phyloP scores from a whole-genome alignment of 2,888 invertebrate species.

The Arge pagana region DNA sequence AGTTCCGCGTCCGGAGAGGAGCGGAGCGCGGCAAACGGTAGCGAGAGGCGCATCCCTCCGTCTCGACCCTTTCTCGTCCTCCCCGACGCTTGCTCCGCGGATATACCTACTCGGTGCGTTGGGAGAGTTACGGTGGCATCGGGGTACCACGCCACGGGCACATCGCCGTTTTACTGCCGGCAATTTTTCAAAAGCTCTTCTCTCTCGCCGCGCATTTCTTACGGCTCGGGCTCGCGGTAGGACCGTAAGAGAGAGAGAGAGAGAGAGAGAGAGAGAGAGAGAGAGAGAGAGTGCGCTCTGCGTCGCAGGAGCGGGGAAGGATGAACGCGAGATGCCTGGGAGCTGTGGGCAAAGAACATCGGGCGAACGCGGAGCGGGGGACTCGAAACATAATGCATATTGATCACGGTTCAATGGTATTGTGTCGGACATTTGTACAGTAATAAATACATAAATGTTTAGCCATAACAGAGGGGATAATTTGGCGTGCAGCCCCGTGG shows the following conservation, averaged over 20 bases:
- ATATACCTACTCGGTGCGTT: no score
- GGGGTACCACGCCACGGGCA: no score
- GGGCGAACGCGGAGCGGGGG: background rate
- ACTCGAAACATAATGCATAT: slow-evolving; percentile 36
- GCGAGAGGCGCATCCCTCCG: no score
- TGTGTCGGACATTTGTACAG: slow-evolving; percentile 42
- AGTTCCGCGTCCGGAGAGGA: no score
- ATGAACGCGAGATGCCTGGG: background rate
- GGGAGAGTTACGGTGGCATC: no score
- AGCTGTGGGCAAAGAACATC: background rate
- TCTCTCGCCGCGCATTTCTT: no score
- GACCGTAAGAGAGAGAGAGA: background rate
- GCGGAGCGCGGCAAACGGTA: no score
- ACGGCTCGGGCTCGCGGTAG: no score
- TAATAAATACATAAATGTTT: slow-evolving; percentile 50
- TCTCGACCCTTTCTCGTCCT: no score
- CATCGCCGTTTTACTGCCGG: no score
- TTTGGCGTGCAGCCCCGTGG: slow-evolving; percentile 39
- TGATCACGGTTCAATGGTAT: slow-evolving; percentile 40
- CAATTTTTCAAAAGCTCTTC: no score
- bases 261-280: background rate
- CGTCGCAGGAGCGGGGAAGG: background rate
- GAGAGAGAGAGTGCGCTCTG: background rate
- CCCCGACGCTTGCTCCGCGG: no score
- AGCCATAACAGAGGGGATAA: slow-evolving; percentile 43